Conservation (phyloP, 1,140 invertebrate genomes). For the Megathymus violae region DNA sequence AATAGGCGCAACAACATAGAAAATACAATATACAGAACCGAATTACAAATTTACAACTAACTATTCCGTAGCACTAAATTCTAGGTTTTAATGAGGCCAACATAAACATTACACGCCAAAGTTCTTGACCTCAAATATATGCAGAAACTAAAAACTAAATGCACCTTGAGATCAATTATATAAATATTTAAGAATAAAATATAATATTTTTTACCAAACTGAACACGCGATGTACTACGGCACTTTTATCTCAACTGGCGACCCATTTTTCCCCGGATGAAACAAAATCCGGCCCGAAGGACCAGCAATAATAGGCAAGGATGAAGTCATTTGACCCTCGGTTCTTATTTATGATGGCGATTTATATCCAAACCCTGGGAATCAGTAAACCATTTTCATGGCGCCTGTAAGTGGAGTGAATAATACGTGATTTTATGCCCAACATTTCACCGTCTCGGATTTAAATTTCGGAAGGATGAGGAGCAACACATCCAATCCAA, state of each 20-base stretch:
- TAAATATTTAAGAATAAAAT: neutral
- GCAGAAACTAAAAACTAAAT: neutral
- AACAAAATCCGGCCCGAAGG: conserved; percentile 45
- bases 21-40: too few relatives aligned
- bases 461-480: conserved; percentile 6
- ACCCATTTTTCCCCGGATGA: conserved; percentile 40
- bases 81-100: too few relatives aligned
- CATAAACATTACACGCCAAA: too few relatives aligned
- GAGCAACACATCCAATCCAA: neutral
- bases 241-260: conserved; percentile 22
- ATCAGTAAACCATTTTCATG: conserved; percentile 36
- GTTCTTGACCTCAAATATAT: too few relatives aligned
- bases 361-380: conserved; percentile 44
- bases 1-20: too few relatives aligned
- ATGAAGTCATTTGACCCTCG: conserved; percentile 45
- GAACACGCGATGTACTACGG: conserved; percentile 18
- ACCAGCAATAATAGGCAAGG: conserved; percentile 46
- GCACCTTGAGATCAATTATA: neutral
- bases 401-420: conserved; percentile 24
- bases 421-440: conserved; percentile 19
- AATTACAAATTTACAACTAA: too few relatives aligned
- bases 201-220: neutral
- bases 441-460: conserved; percentile 24
- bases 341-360: conserved; percentile 48
- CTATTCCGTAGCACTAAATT: too few relatives aligned